These are phyloP conservation scores for Lagorchestes hirsutus DNA, from an alignment of 2,797 vertebrate species.

Conservation along the genomic window DNA sequence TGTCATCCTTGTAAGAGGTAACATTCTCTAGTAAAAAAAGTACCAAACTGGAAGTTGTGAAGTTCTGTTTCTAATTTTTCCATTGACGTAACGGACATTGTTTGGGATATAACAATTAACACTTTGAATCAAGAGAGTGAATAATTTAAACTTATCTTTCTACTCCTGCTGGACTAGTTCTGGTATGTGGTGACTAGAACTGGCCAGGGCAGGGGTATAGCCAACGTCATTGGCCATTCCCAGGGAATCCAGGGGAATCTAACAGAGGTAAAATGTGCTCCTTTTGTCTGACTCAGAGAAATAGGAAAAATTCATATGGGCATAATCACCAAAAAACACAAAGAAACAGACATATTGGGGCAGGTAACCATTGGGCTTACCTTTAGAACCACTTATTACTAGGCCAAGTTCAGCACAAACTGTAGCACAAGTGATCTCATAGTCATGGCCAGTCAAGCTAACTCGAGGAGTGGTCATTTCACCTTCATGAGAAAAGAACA, in stretches of 20 bases:
- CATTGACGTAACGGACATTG: rapidly evolving
- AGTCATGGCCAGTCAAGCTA: slow-evolving; percentile 96
- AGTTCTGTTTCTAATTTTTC: background rate
- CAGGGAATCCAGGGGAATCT: background rate
- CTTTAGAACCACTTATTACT: slow-evolving; percentile 97
- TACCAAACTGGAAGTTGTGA: background rate
- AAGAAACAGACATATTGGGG: background rate
- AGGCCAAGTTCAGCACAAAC: slow-evolving; percentile 97
- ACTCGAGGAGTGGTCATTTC: slow-evolving; percentile 94
- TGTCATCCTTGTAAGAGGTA: background rate
- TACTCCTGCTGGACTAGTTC: too few relatives aligned
- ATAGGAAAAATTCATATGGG: background rate
- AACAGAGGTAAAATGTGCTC: background rate
- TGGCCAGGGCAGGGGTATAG: background rate
- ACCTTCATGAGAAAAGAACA: slow-evolving; percentile 82
- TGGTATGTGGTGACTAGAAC: background rate
- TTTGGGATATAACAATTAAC: background rate
- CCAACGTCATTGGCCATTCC: background rate
- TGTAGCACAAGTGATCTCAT: slow-evolving; percentile 94
- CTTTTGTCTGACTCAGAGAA: background rate
- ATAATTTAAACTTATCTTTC: background rate
- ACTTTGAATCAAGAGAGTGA: background rate
- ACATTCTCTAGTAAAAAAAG: background rate
- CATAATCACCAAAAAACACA: background rate
- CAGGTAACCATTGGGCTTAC: slow-evolving; percentile 81